A percentile compares a stretch with the other conserved stretches of the same genome.
Evolutionary conservation across 2,888 invertebrate species (phyloP).

Genomic region (Acanthosepion pharaonis): DNA sequence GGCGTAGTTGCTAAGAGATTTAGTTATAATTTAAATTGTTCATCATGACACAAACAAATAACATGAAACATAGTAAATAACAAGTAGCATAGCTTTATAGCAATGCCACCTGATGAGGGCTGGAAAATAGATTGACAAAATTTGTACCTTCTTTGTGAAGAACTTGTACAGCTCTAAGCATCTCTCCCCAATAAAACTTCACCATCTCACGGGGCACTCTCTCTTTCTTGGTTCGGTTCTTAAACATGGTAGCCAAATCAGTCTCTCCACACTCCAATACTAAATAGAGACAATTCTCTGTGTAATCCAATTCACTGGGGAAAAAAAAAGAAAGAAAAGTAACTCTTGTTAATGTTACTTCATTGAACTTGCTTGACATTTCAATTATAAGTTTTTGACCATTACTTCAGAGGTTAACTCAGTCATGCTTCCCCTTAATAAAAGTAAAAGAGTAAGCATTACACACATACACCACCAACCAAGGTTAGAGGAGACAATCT

Average conservation of each 20-base stretch:
- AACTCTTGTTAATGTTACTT: neutral
- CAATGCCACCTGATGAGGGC: neutral
- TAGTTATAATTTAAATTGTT: too few species aligned
- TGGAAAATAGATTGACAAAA: neutral
- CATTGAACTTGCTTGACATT: neutral
- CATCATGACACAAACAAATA: too few species aligned
- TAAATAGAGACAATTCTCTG: conserved; percentile 81
- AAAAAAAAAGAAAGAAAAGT: conserved; percentile 49
- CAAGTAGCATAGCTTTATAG: neutral
- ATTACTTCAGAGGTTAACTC: too few species aligned
- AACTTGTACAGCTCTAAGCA: conserved; percentile 91
- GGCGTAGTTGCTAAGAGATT: too few species aligned
- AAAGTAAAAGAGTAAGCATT: too few species aligned
- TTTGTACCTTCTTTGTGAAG: conserved; percentile 88
- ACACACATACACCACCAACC: too few species aligned
- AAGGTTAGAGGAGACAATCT: too few species aligned
- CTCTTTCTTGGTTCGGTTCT: conserved; percentile 59
- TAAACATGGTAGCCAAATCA: conserved; percentile 84
- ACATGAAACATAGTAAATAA: neutral
- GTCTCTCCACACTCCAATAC: conserved; percentile 95
- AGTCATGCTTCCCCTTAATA: too few species aligned
- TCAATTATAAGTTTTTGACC: neutral
- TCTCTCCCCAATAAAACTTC: conserved; percentile 93
- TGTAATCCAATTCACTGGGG: conserved; percentile 83
- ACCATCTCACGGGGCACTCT: conserved; percentile 82